phyloP scores from a whole-genome alignment of 2,888 invertebrate genomes.

The Ceramica pisi region DNA sequence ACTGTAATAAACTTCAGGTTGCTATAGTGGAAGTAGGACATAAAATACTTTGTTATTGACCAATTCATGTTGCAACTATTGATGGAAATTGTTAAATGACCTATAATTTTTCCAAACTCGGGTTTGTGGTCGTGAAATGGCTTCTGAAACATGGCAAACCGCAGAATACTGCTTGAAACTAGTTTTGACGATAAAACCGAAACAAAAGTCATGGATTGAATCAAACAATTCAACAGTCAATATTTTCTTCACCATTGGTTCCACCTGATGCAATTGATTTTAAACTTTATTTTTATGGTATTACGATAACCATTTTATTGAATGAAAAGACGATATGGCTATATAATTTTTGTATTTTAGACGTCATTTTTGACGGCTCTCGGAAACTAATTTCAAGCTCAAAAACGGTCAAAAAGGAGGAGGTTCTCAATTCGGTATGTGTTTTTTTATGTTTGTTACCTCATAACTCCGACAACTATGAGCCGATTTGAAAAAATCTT shows the following conservation, averaged over 20 bases:
- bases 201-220: constrained; percentile 7
- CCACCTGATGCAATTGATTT: no score
- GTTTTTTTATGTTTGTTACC: no score
- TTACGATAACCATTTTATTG: neutral
- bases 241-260: no score
- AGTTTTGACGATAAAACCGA: constrained; percentile 12
- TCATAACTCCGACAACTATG: no score
- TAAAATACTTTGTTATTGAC: constrained; percentile 1
- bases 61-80: neutral
- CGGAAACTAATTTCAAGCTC: constrained; percentile 1
- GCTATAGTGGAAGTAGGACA: neutral
- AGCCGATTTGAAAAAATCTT: no score
- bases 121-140: constrained; percentile 3
- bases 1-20: neutral
- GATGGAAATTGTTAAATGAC: neutral
- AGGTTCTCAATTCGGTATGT: no score
- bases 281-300: no score
- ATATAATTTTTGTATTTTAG: neutral
- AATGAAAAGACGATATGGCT: neutral
- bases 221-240: constrained; percentile 19
- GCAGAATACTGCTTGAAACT: constrained; percentile 10
- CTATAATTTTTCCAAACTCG: neutral
- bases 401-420: no score
- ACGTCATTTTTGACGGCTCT: neutral
- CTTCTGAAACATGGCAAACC: constrained; percentile 19